Evolutionary conservation across 2,113 vertebrate species (phyloP).

Genomic region (Grammomys dolichurus): DNA sequence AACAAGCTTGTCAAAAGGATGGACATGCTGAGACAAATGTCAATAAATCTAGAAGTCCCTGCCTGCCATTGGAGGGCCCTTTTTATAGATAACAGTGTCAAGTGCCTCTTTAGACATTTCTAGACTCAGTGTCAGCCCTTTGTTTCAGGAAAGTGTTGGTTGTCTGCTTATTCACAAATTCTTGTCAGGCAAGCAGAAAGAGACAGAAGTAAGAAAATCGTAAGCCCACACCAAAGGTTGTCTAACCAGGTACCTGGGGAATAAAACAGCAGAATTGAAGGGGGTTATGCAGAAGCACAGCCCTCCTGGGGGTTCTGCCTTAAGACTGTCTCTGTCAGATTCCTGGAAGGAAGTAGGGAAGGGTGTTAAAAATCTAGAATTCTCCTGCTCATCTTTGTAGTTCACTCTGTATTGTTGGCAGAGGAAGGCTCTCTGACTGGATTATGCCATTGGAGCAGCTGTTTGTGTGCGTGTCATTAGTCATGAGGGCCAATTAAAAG

Average conservation of each 20-base stretch:
- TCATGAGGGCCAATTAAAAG: conserved; percentile 71
- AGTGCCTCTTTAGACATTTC: not conserved
- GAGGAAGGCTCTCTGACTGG: not conserved
- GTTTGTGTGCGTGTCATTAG: conserved; percentile 7
- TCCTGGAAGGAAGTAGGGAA: not conserved
- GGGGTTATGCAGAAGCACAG: not conserved
- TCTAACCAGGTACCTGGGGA: not conserved
- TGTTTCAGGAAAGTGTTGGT: conserved; percentile 3
- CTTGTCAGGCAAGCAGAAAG: not conserved
- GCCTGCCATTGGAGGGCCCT: not conserved
- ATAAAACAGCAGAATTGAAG: not conserved
- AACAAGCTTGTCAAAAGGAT: not conserved
- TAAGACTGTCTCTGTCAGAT: not conserved
- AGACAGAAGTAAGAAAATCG: not conserved
- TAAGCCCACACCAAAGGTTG: not conserved
- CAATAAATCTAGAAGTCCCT: not conserved
- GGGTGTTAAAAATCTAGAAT: not conserved
- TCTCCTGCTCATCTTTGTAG: not conserved
- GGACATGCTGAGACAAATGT: not conserved
- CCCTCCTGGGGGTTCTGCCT: not conserved
- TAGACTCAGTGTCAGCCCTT: not conserved
- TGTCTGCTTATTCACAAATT: not conserved
- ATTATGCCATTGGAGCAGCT: conserved; percentile 58
- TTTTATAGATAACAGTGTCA: accelerated
- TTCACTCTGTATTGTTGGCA: not conserved